phyloP scores from a whole-genome alignment of 2,113 vertebrate genomes.

The Pao palembangensis region DNA sequence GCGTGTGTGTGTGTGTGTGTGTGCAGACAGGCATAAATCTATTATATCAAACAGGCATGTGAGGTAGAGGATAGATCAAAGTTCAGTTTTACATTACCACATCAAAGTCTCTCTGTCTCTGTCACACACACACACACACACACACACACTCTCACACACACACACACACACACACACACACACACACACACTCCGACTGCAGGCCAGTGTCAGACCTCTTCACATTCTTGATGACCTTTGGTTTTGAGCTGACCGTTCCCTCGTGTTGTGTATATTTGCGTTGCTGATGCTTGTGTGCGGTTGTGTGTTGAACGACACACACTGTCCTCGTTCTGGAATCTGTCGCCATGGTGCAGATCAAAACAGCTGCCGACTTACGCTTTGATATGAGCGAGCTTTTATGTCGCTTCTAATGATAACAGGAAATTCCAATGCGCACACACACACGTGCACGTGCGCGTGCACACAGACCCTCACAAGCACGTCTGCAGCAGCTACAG shows the following conservation, averaged over 20 bases:
- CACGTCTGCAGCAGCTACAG: too few species aligned
- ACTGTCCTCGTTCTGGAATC: constrained; percentile 17
- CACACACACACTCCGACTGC: neutral
- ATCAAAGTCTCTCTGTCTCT: constrained; percentile 24
- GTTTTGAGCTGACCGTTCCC: too few species aligned
- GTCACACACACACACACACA: neutral
- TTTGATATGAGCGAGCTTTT: constrained; percentile 60
- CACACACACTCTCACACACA: neutral
- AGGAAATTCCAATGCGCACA: constrained; percentile 40
- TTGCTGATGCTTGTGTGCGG: too few species aligned
- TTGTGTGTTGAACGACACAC: too few species aligned
- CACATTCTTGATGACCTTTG: too few species aligned
- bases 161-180: constrained; percentile 1
- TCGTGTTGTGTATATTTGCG: too few species aligned
- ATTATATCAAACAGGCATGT: constrained; percentile 26
- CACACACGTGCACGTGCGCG: constrained; percentile 11
- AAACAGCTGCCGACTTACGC: constrained; percentile 51
- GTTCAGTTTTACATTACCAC: constrained; percentile 49
- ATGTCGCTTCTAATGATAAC: constrained; percentile 50
- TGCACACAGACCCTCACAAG: too few species aligned
- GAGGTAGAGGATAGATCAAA: constrained; percentile 30
- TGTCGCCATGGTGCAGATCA: constrained; percentile 40
- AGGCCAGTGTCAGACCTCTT: too few species aligned
- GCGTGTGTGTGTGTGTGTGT: too few species aligned
- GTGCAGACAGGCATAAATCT: constrained; percentile 14